Evolutionary conservation across 2,888 invertebrate genomes (phyloP).

Genomic region (Drosophila suboccidentalis): DNA sequence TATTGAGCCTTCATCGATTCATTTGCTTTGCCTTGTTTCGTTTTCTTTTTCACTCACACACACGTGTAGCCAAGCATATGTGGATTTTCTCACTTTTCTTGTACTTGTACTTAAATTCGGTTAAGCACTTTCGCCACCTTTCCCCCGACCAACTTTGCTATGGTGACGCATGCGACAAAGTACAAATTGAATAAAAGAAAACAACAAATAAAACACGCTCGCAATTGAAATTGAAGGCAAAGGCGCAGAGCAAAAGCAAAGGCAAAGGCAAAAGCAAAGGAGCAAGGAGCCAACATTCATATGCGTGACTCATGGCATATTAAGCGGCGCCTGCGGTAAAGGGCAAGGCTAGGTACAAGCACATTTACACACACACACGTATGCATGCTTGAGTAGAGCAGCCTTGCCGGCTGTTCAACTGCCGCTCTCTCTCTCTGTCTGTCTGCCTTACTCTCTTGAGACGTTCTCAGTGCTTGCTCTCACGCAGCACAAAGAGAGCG

Average conservation of each 20-base stretch:
- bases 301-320: slow-evolving; percentile 72
- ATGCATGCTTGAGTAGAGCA: slow-evolving; percentile 8
- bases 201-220: slow-evolving; percentile 23
- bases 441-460: neutral
- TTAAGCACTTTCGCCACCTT: slow-evolving; percentile 19
- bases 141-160: slow-evolving; percentile 29
- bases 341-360: slow-evolving; percentile 14
- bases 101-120: slow-evolving; percentile 30
- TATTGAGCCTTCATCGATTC: slow-evolving; percentile 78
- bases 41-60: slow-evolving; percentile 8
- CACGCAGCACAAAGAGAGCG: slow-evolving; percentile 18
- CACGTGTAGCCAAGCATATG: too few species aligned
- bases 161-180: slow-evolving; percentile 57
- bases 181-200: slow-evolving; percentile 25
- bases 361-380: slow-evolving; percentile 9
- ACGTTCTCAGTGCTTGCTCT: slow-evolving; percentile 21
- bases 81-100: slow-evolving; percentile 31
- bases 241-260: slow-evolving; percentile 16
- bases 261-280: slow-evolving; percentile 43
- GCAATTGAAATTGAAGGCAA: slow-evolving; percentile 12
- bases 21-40: slow-evolving; percentile 25
- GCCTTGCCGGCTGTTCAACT: slow-evolving; percentile 37
- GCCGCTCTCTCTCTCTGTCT: neutral
- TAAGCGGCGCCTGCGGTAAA: neutral
- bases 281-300: slow-evolving; percentile 48